Base-by-base conservation (phyloP, 2,888 invertebrate genomes). In the Agonopterix heracliana region DNA sequence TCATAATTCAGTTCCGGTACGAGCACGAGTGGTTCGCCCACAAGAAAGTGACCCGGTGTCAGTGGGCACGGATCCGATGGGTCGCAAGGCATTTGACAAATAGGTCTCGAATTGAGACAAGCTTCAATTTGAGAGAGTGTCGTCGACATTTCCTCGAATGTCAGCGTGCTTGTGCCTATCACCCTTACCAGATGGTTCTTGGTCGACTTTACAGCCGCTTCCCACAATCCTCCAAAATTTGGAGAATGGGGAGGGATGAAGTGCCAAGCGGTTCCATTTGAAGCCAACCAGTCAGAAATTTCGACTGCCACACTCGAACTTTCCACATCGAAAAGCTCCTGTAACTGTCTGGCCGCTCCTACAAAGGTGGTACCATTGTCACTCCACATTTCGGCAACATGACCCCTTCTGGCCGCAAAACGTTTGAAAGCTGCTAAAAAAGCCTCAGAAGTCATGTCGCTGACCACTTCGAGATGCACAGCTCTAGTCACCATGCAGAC, bases 1-100 rank as follows among this genome's bases (percentile, higher is more conserved):
- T 54, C 54, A 40, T 47, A 54, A 45, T 54, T 54, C 8, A 11
- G n/a, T n/a, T 59, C 54, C 7, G 56, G 54, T 11, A 47, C 36
- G 3, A 50, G 35, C 9, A 57, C 40, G 9, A 57, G 42, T 14
- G 42, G 42, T 10, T 42, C 14, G 2, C 42, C 42, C 7, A 42
- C 42, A 4, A 42, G 14, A 14, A 42, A 42, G 14, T 42, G 42
- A 9, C 42, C 42, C 13, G 14, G 42, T 7, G 42, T 42, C 42
- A 40, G 11, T 10, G 11, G 10, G 11, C 11, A 10, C 9, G 40
- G 9, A 10, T n/a, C 40, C 4, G 7, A 4, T n/a, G 40, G 9
- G 40, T 40, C 40, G 4, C 9, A 4, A 4, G 40, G 4, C 10
- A 40, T 4, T 13, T 8, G 14, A 5, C 13, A 42, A 2, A 42